A percentile compares a stretch with the other conserved stretches of the same genome.
These are phyloP conservation scores for rabbit (Oryctolagus cuniculus) DNA, from an alignment of 2,113 vertebrate genomes.

Conservation along the genomic window mOryCun1.1 NC_091438.1:103762001-103762500, in stretches of 20 bases:
- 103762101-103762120: slow-evolving; percentile 19
- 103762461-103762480: background rate
- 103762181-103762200: background rate
- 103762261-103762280: background rate
- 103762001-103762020: background rate
- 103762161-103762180: slow-evolving; percentile 16
- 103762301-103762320: background rate
- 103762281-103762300: background rate
- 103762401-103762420: background rate
- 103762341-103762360: background rate
- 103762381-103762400: background rate
- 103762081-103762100: background rate
- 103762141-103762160: background rate
- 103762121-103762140: slow-evolving; percentile 56
- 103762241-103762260: background rate
- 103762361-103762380: background rate
- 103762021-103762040: background rate
- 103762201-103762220: background rate
- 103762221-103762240: background rate
- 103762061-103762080: background rate
- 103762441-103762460: slow-evolving; percentile 18
- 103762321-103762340: background rate
- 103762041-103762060: background rate
- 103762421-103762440: background rate
- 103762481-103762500: background rate